A percentile compares a stretch with the other conserved stretches of the same genome.
Conservation (phyloP, 2,888 invertebrate species). For the Drosophila monieri region DNA sequence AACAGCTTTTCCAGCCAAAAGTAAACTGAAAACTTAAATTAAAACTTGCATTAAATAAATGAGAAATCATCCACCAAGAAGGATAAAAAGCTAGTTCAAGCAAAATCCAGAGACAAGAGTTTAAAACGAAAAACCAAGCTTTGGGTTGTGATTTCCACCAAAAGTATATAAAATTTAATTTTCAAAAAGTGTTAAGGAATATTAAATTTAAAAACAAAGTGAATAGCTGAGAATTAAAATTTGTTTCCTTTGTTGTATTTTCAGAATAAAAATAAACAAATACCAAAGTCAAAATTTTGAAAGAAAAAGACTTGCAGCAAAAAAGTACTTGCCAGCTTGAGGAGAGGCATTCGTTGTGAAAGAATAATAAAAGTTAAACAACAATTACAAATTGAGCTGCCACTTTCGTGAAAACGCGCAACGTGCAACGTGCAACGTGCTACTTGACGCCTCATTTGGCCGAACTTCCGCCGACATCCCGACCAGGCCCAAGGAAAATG, state of each 20-base stretch:
- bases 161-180: conserved; percentile 37
- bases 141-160: conserved; percentile 18
- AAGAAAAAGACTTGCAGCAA: background rate
- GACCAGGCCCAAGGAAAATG: conserved; percentile 29
- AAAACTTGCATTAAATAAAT: conserved; percentile 72
- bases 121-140: conserved; percentile 56
- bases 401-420: conserved; percentile 26
- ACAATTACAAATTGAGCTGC: conserved; percentile 46
- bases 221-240: background rate
- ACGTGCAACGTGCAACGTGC: conserved; percentile 27
- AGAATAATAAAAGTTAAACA: conserved; percentile 29
- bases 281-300: conserved; percentile 1
- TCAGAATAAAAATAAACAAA: conserved; percentile 1
- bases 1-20: conserved; percentile 46
- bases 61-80: conserved; percentile 61
- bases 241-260: background rate
- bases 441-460: conserved; percentile 55
- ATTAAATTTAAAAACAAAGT: background rate
- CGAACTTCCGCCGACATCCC: conserved; percentile 51
- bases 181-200: conserved; percentile 12
- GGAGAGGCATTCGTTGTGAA: conserved; percentile 8
- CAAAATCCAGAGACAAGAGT: conserved; percentile 62
- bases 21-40: conserved; percentile 62
- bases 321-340: conserved; percentile 4
- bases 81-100: conserved; percentile 53